These are phyloP conservation scores for Melieria omissa DNA, from an alignment of 2,888 invertebrate species.

Conservation along the genomic window DNA sequence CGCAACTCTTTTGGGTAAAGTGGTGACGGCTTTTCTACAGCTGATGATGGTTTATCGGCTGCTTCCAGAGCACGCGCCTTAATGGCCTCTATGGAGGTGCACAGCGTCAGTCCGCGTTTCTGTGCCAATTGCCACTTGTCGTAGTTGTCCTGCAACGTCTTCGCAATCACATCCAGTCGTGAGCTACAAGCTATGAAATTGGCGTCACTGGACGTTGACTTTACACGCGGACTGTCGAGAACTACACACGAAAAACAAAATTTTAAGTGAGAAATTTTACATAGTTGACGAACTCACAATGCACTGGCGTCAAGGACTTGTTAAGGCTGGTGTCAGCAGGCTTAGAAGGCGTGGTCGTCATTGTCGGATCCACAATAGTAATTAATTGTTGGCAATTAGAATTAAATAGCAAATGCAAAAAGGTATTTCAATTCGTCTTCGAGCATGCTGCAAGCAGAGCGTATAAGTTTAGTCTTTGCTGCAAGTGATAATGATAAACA, in stretches of 20 bases:
- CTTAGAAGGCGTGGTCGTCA: constrained; percentile 42
- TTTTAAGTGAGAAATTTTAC: background rate
- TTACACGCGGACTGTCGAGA: constrained; percentile 51
- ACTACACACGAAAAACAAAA: constrained; percentile 43
- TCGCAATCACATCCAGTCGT: constrained; percentile 53
- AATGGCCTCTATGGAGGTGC: constrained; percentile 59
- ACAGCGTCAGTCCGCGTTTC: constrained; percentile 57
- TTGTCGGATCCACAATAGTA: constrained; percentile 12
- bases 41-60: background rate
- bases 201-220: constrained; percentile 44
- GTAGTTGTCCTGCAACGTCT: constrained; percentile 54
- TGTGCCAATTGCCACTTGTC: constrained; percentile 62
- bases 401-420: too few species aligned
- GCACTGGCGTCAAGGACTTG: constrained; percentile 53
- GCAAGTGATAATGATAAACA: background rate
- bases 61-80: constrained; percentile 56
- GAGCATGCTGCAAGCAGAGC: too few species aligned
- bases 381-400: too few species aligned
- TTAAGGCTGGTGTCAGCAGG: background rate
- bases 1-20: constrained; percentile 55
- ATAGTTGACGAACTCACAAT: constrained; percentile 49
- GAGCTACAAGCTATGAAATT: constrained; percentile 51
- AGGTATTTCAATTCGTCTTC: too few species aligned
- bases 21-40: constrained; percentile 1
- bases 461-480: too few species aligned